Evolutionary conservation across 1,140 invertebrate species (phyloP).

Genomic region (Dinothrombium tinctorium): DNA sequence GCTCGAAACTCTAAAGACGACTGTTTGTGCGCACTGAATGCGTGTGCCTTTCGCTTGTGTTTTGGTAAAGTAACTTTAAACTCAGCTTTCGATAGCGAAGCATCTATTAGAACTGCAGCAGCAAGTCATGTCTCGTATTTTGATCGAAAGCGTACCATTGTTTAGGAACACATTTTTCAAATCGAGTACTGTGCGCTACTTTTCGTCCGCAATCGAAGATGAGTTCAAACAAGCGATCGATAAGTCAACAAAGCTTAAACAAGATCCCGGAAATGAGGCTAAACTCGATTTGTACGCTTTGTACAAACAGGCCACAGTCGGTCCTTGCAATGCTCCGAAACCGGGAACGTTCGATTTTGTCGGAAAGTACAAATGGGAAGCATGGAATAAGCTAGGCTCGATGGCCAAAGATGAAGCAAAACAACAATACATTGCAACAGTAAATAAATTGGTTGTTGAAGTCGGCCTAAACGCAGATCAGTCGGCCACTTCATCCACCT

Average conservation of each 20-base stretch:
- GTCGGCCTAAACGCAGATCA: neutral
- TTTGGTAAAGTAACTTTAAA: too few species aligned
- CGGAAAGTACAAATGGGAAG: conserved; percentile 35
- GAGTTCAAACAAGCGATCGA: conserved; percentile 18
- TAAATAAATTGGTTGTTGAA: conserved; percentile 18
- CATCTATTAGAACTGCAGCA: too few species aligned
- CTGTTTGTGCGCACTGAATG: too few species aligned
- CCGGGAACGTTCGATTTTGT: conserved; percentile 36
- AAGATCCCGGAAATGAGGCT: conserved; percentile 23
- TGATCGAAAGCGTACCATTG: too few species aligned
- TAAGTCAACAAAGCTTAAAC: conserved; percentile 19
- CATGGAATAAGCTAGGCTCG: conserved; percentile 29
- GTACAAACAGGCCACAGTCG: conserved; percentile 32
- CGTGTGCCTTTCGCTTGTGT: too few species aligned
- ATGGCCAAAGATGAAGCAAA: conserved; percentile 23
- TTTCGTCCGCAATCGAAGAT: conserved; percentile 13
- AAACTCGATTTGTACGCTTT: conserved; percentile 33
- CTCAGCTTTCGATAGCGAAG: too few species aligned
- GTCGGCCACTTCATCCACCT: neutral
- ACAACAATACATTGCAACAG: conserved; percentile 17
- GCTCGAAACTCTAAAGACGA: too few species aligned
- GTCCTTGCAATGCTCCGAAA: conserved; percentile 26
- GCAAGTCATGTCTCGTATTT: too few species aligned
- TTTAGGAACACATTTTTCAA: neutral
- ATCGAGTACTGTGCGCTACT: neutral